Percentiles rank a stretch among this genome's conserved stretches.
Evolutionary conservation across 1,140 invertebrate genomes (phyloP).

Genomic region (Drosophila mauritiana): DNA sequence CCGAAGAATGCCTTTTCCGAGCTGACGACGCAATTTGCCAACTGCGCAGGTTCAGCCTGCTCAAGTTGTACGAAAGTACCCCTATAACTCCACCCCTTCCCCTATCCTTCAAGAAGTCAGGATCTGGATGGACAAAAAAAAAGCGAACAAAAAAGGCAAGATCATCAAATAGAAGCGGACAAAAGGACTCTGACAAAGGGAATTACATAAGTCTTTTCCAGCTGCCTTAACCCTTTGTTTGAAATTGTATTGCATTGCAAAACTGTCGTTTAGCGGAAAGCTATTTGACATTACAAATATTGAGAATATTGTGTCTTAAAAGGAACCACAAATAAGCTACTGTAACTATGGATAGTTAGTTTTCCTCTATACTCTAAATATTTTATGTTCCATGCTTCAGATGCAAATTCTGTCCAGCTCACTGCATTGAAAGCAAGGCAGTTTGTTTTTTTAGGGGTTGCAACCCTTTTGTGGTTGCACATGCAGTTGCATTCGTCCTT

Average conservation of each 20-base stretch:
- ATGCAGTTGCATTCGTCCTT: constrained; percentile 46
- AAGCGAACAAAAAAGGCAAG: constrained; percentile 7
- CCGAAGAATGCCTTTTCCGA: neutral
- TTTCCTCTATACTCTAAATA: neutral
- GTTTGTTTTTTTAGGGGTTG: constrained; percentile 15
- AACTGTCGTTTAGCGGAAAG: no score
- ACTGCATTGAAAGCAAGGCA: no score
- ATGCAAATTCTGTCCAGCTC: neutral
- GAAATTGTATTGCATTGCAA: neutral
- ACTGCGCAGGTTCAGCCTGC: constrained; percentile 64
- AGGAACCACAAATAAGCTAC: no score
- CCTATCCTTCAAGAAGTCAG: constrained; percentile 44
- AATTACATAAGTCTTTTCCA: constrained; percentile 46
- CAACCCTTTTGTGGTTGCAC: constrained; percentile 38
- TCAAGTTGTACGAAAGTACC: constrained; percentile 10
- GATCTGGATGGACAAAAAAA: constrained; percentile 30
- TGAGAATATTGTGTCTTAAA: no score
- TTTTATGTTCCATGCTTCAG: neutral
- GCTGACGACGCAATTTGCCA: constrained; percentile 56
- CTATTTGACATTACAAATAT: neutral
- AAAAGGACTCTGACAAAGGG: constrained; percentile 7
- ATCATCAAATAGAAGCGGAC: constrained; percentile 30
- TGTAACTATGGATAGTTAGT: no score
- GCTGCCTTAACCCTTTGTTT: constrained; percentile 25
- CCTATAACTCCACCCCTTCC: neutral